These are phyloP conservation scores for Orthonyx spaldingii DNA, from an alignment of 2,113 vertebrate genomes.

Conservation along the genomic window DNA sequence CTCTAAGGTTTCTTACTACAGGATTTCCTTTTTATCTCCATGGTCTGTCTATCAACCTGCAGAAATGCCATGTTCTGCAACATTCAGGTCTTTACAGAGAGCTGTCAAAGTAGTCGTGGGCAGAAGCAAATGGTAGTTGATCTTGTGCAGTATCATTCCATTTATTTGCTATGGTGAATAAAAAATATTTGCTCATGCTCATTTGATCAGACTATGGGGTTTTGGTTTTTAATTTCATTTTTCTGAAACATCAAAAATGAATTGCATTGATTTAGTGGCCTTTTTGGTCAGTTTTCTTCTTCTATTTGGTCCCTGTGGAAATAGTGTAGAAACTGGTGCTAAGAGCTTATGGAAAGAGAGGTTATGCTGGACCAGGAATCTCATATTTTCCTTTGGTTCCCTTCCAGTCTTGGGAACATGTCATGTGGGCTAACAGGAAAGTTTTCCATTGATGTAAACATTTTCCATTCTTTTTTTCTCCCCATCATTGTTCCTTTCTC, in stretches of 20 bases:
- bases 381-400: background rate
- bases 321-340: background rate
- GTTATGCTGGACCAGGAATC: background rate
- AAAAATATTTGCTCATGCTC: background rate
- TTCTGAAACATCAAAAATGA: background rate
- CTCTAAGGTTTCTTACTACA: background rate
- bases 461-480: accelerated
- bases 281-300: background rate
- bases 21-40: background rate
- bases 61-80: background rate
- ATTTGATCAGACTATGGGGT: background rate
- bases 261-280: background rate
- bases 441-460: background rate
- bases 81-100: background rate
- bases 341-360: background rate
- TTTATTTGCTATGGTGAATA: background rate
- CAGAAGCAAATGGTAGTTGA: background rate
- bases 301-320: background rate
- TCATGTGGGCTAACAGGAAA: background rate
- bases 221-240: background rate
- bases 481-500: background rate
- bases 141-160: background rate
- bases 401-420: background rate
- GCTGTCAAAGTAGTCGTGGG: background rate
- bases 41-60: background rate